These are phyloP conservation scores for Lobophora halterata DNA, from an alignment of 2,888 invertebrate genomes.

Conservation along the genomic window DNA sequence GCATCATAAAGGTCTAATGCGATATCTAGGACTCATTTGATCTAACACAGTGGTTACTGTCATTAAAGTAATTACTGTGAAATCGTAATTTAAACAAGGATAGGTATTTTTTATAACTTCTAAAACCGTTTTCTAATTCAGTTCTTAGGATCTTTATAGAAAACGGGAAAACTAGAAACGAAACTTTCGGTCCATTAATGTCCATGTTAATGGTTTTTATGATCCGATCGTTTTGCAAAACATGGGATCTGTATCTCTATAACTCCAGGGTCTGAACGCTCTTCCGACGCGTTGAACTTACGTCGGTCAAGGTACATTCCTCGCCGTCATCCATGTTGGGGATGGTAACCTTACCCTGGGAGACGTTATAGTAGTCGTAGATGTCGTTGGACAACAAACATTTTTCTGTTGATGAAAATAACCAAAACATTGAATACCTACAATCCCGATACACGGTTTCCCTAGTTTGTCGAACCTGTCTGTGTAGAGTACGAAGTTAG, in stretches of 20 bases:
- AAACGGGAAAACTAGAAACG: slow-evolving; percentile 14
- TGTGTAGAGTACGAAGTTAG: slow-evolving; percentile 54
- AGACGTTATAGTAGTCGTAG: slow-evolving; percentile 95
- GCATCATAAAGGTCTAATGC: too few relatives aligned
- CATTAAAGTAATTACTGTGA: slow-evolving; percentile 20
- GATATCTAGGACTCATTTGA: too few relatives aligned
- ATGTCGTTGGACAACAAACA: slow-evolving; percentile 93
- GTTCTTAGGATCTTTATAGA: slow-evolving; percentile 12
- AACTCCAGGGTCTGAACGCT: slow-evolving; percentile 32
- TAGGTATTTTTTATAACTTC: background rate
- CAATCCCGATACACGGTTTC: slow-evolving; percentile 16
- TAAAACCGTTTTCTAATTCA: slow-evolving; percentile 9
- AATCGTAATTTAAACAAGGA: slow-evolving; percentile 4
- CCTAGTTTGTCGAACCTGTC: slow-evolving; percentile 40
- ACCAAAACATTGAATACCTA: slow-evolving; percentile 44
- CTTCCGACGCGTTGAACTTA: too few relatives aligned
- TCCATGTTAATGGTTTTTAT: slow-evolving; percentile 41
- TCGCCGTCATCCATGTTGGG: slow-evolving; percentile 97
- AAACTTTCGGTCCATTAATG: slow-evolving; percentile 38
- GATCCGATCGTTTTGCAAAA: slow-evolving; percentile 20
- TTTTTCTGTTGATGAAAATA: slow-evolving; percentile 83
- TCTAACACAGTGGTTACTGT: slow-evolving; percentile 20
- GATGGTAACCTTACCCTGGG: slow-evolving; percentile 98
- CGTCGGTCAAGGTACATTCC: slow-evolving; percentile 93
- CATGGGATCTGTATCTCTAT: slow-evolving; percentile 20